phyloP scores from a whole-genome alignment of 2,888 invertebrate genomes.

The Torymus tubicola region DNA sequence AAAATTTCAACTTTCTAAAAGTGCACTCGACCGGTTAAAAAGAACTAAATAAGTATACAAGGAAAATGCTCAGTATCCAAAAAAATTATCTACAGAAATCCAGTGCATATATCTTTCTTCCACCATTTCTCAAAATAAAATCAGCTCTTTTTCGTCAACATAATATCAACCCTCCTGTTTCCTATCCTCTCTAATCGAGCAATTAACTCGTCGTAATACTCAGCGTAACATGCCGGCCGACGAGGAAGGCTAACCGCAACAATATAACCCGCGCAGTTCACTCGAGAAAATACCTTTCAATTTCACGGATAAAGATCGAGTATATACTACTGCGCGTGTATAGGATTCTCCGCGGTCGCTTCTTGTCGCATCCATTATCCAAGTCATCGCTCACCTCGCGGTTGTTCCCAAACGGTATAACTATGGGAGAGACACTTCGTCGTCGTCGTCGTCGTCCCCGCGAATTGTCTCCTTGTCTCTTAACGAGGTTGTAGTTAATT shows the following conservation, averaged over 20 bases:
- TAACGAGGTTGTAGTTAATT: constrained; percentile 54
- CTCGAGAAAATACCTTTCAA: constrained; percentile 30
- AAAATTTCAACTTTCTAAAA: too few relatives aligned
- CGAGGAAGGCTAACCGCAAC: not conserved
- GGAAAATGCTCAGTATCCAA: too few relatives aligned
- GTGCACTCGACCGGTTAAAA: too few relatives aligned
- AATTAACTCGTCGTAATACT: constrained; percentile 9
- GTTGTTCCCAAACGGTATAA: constrained; percentile 21
- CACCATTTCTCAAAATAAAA: too few relatives aligned
- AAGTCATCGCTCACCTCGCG: constrained; percentile 27
- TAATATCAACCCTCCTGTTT: too few relatives aligned
- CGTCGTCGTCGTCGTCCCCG: constrained; percentile 18
- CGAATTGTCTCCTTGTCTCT: constrained; percentile 61
- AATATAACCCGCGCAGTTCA: constrained; percentile 4
- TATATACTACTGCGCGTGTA: not conserved
- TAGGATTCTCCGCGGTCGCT: not conserved
- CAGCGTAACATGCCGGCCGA: not conserved
- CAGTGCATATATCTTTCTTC: too few relatives aligned
- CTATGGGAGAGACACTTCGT: constrained; percentile 17
- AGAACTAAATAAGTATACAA: too few relatives aligned
- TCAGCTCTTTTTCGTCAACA: too few relatives aligned
- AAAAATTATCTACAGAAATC: too few relatives aligned
- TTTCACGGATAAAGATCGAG: constrained; percentile 34
- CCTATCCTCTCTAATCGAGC: not conserved
- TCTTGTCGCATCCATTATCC: constrained; percentile 28